These are phyloP conservation scores for Eueremaeus valkanovi DNA, from an alignment of 2,888 invertebrate genomes.

Conservation along the genomic window DNA sequence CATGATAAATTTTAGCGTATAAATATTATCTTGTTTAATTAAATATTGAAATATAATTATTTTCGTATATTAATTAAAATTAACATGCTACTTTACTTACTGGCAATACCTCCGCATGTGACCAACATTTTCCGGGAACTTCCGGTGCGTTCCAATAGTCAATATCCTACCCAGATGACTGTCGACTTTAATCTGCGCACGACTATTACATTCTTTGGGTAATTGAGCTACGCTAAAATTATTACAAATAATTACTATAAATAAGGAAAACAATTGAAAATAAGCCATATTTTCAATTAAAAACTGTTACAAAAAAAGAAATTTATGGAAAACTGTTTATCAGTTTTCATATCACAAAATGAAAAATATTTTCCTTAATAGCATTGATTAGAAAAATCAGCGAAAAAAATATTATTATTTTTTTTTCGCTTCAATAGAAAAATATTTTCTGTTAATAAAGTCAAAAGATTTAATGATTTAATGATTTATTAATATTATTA, in stretches of 20 bases:
- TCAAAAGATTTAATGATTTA: neutral
- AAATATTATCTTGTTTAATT: too few species aligned
- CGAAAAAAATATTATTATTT: neutral
- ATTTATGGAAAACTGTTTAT: too few species aligned
- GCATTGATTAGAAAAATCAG: neutral
- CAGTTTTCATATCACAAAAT: too few species aligned
- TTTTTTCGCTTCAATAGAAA: neutral
- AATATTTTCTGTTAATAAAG: neutral
- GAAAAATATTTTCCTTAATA: too few species aligned
- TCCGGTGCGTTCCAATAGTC: neutral
- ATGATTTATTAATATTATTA: neutral
- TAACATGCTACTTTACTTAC: neutral
- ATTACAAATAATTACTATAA: neutral
- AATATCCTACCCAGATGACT: neutral
- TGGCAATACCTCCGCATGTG: conserved; percentile 7
- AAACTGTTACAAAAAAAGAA: too few species aligned
- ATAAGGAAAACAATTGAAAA: neutral
- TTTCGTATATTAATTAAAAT: too few species aligned
- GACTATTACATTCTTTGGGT: neutral
- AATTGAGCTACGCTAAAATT: neutral
- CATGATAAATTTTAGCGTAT: too few species aligned
- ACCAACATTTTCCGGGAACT: conserved; percentile 16
- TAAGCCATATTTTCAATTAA: neutral
- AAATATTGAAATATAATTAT: too few species aligned
- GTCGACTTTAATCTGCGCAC: neutral